Evolutionary conservation across 2,888 invertebrate species (phyloP).

Genomic region (Coecobrya sp.): DNA sequence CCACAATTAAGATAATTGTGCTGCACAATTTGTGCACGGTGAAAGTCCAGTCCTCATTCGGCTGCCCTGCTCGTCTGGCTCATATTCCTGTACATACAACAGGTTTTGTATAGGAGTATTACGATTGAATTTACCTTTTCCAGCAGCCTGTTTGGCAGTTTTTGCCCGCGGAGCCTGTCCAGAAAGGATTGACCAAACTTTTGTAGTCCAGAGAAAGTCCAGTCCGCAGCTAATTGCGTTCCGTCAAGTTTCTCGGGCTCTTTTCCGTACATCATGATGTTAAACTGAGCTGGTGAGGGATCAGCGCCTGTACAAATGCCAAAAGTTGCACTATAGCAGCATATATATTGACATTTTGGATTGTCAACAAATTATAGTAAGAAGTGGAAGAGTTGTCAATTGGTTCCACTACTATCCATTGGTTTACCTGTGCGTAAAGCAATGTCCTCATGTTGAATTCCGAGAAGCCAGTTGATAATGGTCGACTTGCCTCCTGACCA

Average conservation of each 20-base stretch:
- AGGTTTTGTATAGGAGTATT: neutral
- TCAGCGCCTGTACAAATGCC: conserved; percentile 92
- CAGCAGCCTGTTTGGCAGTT: conserved; percentile 93
- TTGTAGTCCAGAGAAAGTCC: conserved; percentile 97
- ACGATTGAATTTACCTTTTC: conserved; percentile 93
- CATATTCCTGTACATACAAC: neutral
- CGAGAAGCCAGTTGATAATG: conserved; percentile 96
- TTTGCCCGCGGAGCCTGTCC: conserved; percentile 92
- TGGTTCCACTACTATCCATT: neutral
- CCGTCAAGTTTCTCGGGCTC: conserved; percentile 95
- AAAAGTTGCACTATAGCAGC: no score
- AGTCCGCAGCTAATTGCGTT: conserved; percentile 97
- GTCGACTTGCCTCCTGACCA: conserved; percentile 99
- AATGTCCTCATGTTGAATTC: conserved; percentile 94
- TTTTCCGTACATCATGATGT: conserved; percentile 96
- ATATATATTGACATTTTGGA: no score
- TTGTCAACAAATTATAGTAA: no score
- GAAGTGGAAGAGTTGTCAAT: neutral
- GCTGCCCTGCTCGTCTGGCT: neutral
- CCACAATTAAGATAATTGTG: conserved; percentile 41
- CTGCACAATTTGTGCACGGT: no score
- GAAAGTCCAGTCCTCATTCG: neutral
- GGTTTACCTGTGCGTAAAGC: conserved; percentile 94
- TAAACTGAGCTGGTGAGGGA: conserved; percentile 97
- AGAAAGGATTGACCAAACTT: conserved; percentile 98